Evolutionary conservation across 2,888 invertebrate species (phyloP), one percentile per base, ranked within the genome.

Genomic region (Drosophila cyrtoloma): DNA sequence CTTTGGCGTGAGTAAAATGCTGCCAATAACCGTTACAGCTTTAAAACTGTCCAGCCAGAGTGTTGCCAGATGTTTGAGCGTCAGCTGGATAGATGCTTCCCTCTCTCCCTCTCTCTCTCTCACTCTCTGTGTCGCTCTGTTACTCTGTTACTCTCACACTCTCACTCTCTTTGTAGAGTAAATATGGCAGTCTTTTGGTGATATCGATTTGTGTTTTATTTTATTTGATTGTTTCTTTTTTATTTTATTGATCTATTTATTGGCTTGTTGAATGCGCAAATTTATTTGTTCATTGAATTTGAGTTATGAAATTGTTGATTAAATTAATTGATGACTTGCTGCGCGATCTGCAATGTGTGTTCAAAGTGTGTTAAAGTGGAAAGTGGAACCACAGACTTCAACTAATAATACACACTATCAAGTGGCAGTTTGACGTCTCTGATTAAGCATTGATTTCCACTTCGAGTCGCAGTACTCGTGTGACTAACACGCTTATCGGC

Each of bases 221-320:
- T 64, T 44, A 57, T 65, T 52, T 61, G 28, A 56, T 81, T 56
- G 37, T 37, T 61, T 70, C 53, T 59, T 50, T 62, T 59, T 56
- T 55, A 57, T 64, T 77, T 85, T 69, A 86, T 87, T 89, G 86
- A 85, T 91, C 73, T 71, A 83, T 90, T 90, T 79, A 90, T 88
- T 88, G 89, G 75, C 74, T 71, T 67, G 83, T 87, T 79, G 79
- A 59, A 64, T 50, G 61, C 75, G 72, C 83, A 81, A 89, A 81
- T 91, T 88, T 75, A 91, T 88, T 87, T 87, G 75, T 89, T 87
- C 89, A 90, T 87, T 89, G 82, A 90, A 69, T 82, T 90, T 90
- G 90, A 90, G 89, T 84, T 90, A 84, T 76, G 61, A 56, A 35
- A 76, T 71, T 47, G 47, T 86, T 89, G 70, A 90, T 86, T 75